Conservation (phyloP, 2,888 invertebrate species). For the Drosophila testacea region DNA sequence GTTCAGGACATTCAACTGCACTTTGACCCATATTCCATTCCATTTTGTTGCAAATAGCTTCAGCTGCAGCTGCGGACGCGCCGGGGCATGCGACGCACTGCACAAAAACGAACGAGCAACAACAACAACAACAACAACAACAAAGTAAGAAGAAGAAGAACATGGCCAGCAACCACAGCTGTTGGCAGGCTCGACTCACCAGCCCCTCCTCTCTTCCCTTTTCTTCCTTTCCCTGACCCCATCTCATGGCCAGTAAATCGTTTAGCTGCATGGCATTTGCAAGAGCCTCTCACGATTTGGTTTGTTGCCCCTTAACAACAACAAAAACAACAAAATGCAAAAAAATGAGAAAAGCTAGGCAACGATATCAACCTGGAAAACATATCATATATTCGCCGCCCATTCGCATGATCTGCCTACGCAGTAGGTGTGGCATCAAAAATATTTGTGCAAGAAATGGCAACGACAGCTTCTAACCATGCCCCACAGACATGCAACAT, state of each 20-base stretch:
- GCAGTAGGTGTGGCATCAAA: constrained; percentile 37
- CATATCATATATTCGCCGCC: constrained; percentile 10
- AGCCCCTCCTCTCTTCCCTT: background rate
- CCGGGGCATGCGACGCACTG: constrained; percentile 49
- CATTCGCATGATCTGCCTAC: constrained; percentile 42
- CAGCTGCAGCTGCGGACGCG: constrained; percentile 60
- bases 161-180: constrained; percentile 65
- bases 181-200: constrained; percentile 62
- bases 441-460: constrained; percentile 49
- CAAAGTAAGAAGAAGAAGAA: constrained; percentile 26
- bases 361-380: constrained; percentile 33
- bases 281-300: constrained; percentile 51
- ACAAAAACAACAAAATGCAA: background rate
- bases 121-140: constrained; percentile 34
- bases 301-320: constrained; percentile 28
- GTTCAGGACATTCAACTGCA: constrained; percentile 86
- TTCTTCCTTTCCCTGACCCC: background rate
- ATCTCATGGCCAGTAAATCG: constrained; percentile 54
- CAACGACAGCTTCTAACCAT: constrained; percentile 3
- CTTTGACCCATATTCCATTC: constrained; percentile 85
- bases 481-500: background rate
- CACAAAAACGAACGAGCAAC: constrained; percentile 53
- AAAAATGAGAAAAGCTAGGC: constrained; percentile 1
- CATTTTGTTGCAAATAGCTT: constrained; percentile 75
- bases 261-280: constrained; percentile 55